Base-by-base conservation (phyloP, 2,888 invertebrate species). In the Drosophila phalerata region DNA sequence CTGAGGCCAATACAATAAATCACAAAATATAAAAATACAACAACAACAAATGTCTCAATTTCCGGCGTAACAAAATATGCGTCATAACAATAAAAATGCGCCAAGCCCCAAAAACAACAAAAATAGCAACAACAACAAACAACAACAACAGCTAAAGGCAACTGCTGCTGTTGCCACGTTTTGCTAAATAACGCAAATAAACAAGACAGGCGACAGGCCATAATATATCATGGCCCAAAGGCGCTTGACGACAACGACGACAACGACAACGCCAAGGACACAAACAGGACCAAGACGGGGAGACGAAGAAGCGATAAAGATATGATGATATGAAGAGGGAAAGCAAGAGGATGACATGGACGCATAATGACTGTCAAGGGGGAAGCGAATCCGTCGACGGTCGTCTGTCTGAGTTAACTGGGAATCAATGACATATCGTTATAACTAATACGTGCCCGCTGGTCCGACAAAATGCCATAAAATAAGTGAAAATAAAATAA, bases 401-500 rank as follows among this genome's bases (percentile, higher is more conserved):
- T 40, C 62, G 25, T 13, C 52, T 53, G 72, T 72, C 70, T 58
- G 70, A 69, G 71, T 80, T 82, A 88, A 84, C 86, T 70, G 77
- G 67, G 80, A 81, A 89, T 87, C 88, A 89, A 89, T 89, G 88
- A 83, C 89, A 87, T 82, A 87, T 88, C 85, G 76, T 85, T 88
- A 81, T 72, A 76, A 70, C 76, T 79, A 85, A 82, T 86, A 74
- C 79, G 84, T 84, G 86, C 83, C 83, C 82, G 60, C 63, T 73
- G 85, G 82, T 70, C 76, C 69, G 53, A 57, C 53, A 62, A 53
- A 72, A 62, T 69, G 81, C 56, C 79, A 79, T 78, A 67, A 69
- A 78, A 78, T 69, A 78, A 78, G 68, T 69, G 78, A 45, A 72
- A 76, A 77, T 77, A 69, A 79, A 74, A 79, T 70, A 66, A 69